Evolutionary conservation across 1,140 invertebrate species (phyloP).

Genomic region (Radopholus similis): DNA sequence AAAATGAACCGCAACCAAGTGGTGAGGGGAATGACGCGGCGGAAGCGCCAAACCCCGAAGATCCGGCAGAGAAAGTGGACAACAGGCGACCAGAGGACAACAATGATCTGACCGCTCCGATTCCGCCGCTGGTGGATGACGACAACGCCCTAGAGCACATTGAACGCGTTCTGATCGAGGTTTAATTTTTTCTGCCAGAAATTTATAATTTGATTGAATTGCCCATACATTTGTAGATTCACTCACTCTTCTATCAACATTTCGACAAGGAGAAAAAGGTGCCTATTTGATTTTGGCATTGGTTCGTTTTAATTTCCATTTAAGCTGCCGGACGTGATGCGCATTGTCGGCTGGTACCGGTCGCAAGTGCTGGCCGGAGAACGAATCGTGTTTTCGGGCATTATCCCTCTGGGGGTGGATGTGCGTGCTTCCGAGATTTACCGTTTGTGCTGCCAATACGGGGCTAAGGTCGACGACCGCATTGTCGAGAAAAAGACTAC

Average conservation of each 20-base stretch:
- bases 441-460: slow-evolving; percentile 14
- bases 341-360: slow-evolving; percentile 17
- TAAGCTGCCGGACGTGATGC: slow-evolving; percentile 19
- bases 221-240: slow-evolving; percentile 13
- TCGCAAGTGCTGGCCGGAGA: slow-evolving; percentile 22
- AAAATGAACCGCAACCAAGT: neutral
- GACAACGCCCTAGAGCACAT: slow-evolving; percentile 27
- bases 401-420: slow-evolving; percentile 25
- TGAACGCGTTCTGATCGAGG: slow-evolving; percentile 19
- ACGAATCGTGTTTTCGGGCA: slow-evolving; percentile 31
- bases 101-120: slow-evolving; percentile 6
- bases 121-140: slow-evolving; percentile 16
- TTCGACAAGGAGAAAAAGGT: slow-evolving; percentile 18
- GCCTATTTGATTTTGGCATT: neutral
- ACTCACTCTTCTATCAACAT: slow-evolving; percentile 17
- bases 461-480: slow-evolving; percentile 18
- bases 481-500: slow-evolving; percentile 20
- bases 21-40: neutral
- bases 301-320: neutral
- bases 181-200: neutral
- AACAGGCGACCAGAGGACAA: neutral
- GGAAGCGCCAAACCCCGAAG: neutral
- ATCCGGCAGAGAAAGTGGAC: too few species aligned
- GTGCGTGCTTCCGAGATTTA: slow-evolving; percentile 12
- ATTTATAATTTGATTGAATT: neutral